A percentile compares a stretch with the other conserved stretches of the same genome.
These are phyloP conservation scores for Nemotelus pantherinus DNA, from an alignment of 2,888 invertebrate genomes.

Conservation along the genomic window DNA sequence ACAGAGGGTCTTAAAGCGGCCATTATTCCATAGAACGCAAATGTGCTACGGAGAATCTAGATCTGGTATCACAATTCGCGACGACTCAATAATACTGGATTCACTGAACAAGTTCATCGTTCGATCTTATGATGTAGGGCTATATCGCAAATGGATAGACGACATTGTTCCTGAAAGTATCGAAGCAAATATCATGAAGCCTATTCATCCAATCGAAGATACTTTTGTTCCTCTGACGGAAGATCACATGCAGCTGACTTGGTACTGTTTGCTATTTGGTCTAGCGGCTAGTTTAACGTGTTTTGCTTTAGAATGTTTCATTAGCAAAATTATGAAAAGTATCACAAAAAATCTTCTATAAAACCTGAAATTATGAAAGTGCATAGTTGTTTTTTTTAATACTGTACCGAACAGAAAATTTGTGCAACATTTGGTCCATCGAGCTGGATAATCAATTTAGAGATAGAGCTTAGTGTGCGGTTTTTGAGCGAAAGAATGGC, in stretches of 20 bases:
- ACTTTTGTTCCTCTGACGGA: neutral
- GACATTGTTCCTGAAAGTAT: constrained; percentile 7
- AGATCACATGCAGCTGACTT: neutral
- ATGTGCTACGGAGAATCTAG: neutral
- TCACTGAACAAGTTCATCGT: neutral
- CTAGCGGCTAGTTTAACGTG: neutral
- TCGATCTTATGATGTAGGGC: neutral
- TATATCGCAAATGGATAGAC: neutral
- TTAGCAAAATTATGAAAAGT: no score
- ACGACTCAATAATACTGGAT: neutral
- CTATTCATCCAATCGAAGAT: neutral
- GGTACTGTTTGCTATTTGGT: neutral
- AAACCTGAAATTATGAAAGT: no score
- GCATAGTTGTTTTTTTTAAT: no score
- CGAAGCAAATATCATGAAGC: neutral
- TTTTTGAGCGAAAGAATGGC: no score
- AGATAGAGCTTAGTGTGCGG: no score
- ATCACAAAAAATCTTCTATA: no score
- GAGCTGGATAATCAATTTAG: no score
- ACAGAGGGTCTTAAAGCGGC: neutral
- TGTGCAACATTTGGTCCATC: no score
- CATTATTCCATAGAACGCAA: neutral
- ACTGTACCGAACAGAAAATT: no score
- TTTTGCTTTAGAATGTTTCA: neutral
- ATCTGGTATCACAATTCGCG: neutral